Evolutionary conservation across 1,140 invertebrate species (phyloP), one percentile per base, ranked within the genome.

Genomic region (Orchesella cincta): DNA sequence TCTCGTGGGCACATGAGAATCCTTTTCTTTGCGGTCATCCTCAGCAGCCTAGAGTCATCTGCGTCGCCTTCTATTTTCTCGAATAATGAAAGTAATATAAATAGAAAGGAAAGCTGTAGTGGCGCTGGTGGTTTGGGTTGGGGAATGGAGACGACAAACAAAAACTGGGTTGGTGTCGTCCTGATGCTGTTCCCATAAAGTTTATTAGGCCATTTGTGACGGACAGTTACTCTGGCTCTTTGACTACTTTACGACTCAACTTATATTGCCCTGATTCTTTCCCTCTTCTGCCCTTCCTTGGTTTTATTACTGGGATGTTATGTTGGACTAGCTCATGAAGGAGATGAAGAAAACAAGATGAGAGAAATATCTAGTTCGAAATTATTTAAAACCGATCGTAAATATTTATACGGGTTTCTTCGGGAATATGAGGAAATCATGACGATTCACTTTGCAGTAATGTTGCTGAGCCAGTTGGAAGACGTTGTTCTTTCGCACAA

Each of bases 161-260:
- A 46, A 46, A 46, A 46, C 39, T 46, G 8, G 39, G 39, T 20
- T 46, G 39, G 39, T 46, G 39, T 46, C 8, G 39, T 23, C 1
- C 62, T 57, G 52, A 23, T 57, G 52, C 36, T 26, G 2, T 23
- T 78, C 54, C 62, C 72, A 78, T 57, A 64, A 74, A 78, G 52
- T 78, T 78, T 78, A 78, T 78, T 74, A 73, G 73, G 76, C 76
- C 76, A 78, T 78, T 78, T 78, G 76, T 78, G 76, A 78, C 76
- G 76, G 76, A 78, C 76, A 73, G 72, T 78, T 78, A 71, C 35
- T 73, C 70, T 71, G 62, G n/a, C 62, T 73, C 46, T 54, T 73
- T 77, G 70, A 57, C 33, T 34, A 52, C 70, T 77, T 77, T 77
- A 77, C 76, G 76, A 51, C 76, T 77, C 46, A 14, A 5, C 52